Evolutionary conservation across 1,140 invertebrate genomes (phyloP).

Genomic region (Drosophila triauraria): DNA sequence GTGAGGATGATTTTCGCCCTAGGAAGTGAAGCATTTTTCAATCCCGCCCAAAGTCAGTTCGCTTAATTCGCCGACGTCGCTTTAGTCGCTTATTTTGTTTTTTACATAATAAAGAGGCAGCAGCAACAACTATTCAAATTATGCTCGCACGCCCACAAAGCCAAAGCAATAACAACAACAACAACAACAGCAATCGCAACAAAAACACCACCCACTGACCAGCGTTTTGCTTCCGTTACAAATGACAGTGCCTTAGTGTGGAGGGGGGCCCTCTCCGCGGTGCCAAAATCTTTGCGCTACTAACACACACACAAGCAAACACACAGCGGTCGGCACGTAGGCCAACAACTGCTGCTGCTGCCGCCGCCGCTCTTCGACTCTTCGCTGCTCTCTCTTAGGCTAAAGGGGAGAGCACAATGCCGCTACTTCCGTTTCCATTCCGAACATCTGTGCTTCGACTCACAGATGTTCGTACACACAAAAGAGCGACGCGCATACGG

Average conservation of each 20-base stretch:
- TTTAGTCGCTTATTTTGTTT: not conserved
- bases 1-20: conserved; percentile 19
- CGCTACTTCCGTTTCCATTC: conserved; percentile 24
- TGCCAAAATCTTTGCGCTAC: conserved; percentile 62
- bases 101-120: conserved; percentile 30
- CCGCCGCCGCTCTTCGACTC: conserved; percentile 27
- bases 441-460: conserved; percentile 29
- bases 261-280: not conserved
- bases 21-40: conserved; percentile 21
- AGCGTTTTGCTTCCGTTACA: conserved; percentile 80
- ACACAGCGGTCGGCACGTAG: conserved; percentile 51
- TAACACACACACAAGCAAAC: conserved; percentile 29
- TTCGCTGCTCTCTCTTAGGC: conserved; percentile 37
- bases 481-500: not conserved
- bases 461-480: not conserved
- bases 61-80: not conserved
- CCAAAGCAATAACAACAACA: conserved; percentile 6
- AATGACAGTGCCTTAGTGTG: conserved; percentile 20
- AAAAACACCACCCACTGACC: conserved; percentile 41
- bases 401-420: not conserved
- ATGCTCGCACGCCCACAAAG: conserved; percentile 22
- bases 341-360: conserved; percentile 13
- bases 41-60: conserved; percentile 23
- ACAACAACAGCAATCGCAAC: conserved; percentile 3
- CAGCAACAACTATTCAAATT: conserved; percentile 46